Evolutionary conservation across 2,888 invertebrate genomes (phyloP), one percentile per base, ranked within the genome.

Genomic region (Drosophila neonasuta): DNA sequence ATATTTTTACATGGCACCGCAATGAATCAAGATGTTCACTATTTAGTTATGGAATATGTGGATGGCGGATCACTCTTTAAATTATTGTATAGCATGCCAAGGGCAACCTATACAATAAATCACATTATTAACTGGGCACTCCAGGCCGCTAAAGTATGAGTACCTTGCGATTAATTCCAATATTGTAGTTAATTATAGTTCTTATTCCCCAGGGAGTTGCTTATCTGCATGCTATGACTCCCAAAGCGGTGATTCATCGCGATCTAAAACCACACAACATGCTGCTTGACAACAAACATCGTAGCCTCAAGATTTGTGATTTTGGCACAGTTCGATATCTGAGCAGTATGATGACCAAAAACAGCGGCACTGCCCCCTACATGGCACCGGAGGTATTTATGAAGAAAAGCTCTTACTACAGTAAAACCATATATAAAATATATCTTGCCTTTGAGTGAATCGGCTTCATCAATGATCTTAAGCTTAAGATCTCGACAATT

Each of bases 361-460:
- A 54, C 0, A 30, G 36, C 11, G 83, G 83, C 5, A 64, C 77
- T 8, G 29, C 30, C 15, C 0, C 13, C 3, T 82, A 85, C 36
- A 81, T 59, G 55, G 65, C 80, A n/a, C 86, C 86, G 0, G 68
- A 80, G 80, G 80, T 84, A 11, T 1, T 7, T 32, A 36, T 41
- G 2, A 9, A 7, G 13, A 39, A 39, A 39, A 13, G 13, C 2
- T 11, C 2, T 36, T 36, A n/a, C n/a, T 2, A 11, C 2, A n/a
- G n/a, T n/a, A n/a, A 36, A 32, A 32, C 8, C 32, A 11, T 20
- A n/a, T 10, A 1, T 6, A 3, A 34, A 7, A 13, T 6, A 24
- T 24, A 24, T 24, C 24, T 24, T 24, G 24, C 24, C 6, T 24
- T 24, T 6, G 24, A 6, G 6, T 24, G 1, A 24, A 24, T 20